Conservation (phyloP, 2,113 vertebrate genomes). For the Chelonoidis abingdonii region DNA sequence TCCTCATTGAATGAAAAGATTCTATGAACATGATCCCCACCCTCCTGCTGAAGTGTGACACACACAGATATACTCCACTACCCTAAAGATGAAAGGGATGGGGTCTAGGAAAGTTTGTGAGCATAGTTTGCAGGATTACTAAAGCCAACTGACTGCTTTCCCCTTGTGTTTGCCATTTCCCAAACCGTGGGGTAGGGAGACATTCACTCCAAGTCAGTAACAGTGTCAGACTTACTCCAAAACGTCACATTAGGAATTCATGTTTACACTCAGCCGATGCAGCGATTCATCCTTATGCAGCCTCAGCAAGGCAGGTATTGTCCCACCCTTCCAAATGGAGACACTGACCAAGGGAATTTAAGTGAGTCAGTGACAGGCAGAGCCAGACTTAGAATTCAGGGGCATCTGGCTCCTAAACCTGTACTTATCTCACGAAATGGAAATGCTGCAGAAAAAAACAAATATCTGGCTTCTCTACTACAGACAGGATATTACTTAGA, state of each 20-base stretch:
- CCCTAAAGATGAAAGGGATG: fast-evolving
- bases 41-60: background rate
- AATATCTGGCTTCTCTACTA: background rate
- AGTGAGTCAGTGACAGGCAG: background rate
- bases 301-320: background rate
- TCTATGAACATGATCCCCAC: too few species aligned
- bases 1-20: fast-evolving
- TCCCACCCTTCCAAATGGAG: too few species aligned
- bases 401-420: background rate
- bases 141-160: background rate
- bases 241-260: fast-evolving
- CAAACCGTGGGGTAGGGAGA: background rate
- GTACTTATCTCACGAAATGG: background rate
- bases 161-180: fast-evolving
- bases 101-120: background rate
- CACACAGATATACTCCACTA: background rate
- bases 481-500: background rate
- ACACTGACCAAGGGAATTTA: background rate
- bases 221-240: background rate
- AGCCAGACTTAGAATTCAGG: background rate
- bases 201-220: fast-evolving
- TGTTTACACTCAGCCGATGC: background rate
- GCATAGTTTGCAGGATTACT: background rate
- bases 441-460: background rate
- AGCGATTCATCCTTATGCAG: fast-evolving